Evolutionary conservation across 2,113 vertebrate species (phyloP), one percentile per base, ranked within the genome.

Genomic region (Sceloporus undulatus): DNA sequence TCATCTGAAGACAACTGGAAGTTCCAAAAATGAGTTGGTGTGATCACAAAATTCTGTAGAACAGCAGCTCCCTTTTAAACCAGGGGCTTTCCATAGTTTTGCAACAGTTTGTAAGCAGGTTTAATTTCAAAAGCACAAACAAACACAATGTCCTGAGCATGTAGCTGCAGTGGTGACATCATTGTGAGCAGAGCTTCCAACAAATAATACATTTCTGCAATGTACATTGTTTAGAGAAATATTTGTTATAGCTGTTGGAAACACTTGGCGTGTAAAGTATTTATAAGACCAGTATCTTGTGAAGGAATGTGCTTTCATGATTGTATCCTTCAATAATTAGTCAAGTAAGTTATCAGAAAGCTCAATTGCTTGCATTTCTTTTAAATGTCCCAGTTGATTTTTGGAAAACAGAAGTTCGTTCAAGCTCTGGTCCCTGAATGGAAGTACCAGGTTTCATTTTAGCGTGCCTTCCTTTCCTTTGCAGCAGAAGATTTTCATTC

Each of bases 111-210:
- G 5, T 27, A 80, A 70, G 10, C 76, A 1, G 42, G 5, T 80
- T 9, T 79, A 25, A 73, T 84, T 88, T 91, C 54, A 76, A 85
- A 92, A 90, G 16, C 54, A 29, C 21, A n/a, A 76, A 25, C 29
- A 27, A 76, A 27, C 10, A 5, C 84, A 79, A 27, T 77, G 1
- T 1, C 48, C 0, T 81, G 40, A 85, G 52, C 23, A 42, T 7
- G 0, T 75, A 79, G 76, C 59, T 79, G 68, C 21, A 16, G 25
- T 38, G n/a, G 21, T 65, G 62, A 68, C 42, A 48, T 21, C 88
- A 68, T 29, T 79, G 38, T 76, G 74, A 78, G 82, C 48, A 3
- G 82, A 66, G 40, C 66, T 1, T 78, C 66, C 59, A 85, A 6
- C 66, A 66, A 18, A 10, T 1, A 75, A 90, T 78, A 2, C 1